Percentiles rank a stretch among this genome's conserved stretches.
Conservation (phyloP, 1,140 invertebrate genomes). For the Drosophila prosaltans region DNA sequence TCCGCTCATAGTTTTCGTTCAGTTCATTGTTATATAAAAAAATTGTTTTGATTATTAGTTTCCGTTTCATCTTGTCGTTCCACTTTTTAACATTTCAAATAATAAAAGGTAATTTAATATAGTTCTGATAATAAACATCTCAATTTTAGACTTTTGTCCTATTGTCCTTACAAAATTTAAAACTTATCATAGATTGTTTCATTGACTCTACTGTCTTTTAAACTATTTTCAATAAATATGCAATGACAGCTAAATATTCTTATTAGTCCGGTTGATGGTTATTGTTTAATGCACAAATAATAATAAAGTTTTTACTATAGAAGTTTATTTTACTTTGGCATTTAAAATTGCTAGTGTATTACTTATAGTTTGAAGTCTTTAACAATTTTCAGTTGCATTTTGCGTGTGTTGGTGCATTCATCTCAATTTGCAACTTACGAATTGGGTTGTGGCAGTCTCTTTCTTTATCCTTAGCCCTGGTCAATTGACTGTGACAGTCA, state of each 20-base stretch:
- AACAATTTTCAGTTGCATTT: conserved; percentile 36
- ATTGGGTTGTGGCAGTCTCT: conserved; percentile 48
- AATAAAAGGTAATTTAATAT: no score
- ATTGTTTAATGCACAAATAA: neutral
- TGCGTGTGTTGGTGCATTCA: conserved; percentile 45
- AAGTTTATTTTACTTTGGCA: neutral
- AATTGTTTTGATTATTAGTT: no score
- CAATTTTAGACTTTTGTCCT: no score
- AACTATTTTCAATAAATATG: no score
- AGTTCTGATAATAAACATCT: no score
- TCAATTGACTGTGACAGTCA: conserved; percentile 52
- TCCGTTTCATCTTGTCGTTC: no score
- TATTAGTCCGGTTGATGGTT: neutral
- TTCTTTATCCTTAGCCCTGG: neutral
- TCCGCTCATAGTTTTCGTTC: no score
- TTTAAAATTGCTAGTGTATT: neutral
- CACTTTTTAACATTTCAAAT: no score
- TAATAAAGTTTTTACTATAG: neutral
- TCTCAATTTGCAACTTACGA: conserved; percentile 58
- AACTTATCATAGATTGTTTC: no score
- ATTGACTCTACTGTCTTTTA: no score
- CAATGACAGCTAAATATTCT: neutral
- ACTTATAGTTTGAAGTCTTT: conserved; percentile 16
- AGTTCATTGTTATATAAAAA: no score
- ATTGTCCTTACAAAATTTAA: no score